phyloP scores from a whole-genome alignment of 2,113 vertebrate species.

The Patagioenas fasciata region DNA sequence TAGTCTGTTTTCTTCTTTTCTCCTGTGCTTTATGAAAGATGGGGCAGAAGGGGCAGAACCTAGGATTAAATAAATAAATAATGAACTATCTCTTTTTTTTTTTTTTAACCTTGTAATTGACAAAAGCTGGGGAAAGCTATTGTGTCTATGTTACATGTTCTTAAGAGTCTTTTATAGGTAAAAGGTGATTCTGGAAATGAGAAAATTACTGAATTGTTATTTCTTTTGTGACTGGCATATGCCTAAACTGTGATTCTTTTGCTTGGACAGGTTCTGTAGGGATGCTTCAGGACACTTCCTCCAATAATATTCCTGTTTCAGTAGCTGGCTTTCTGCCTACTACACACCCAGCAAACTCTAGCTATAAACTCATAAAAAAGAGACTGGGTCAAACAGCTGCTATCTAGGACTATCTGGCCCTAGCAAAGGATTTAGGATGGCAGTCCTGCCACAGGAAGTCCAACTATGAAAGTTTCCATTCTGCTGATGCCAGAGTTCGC shows the following conservation, averaged over 20 bases:
- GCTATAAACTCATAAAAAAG: not conserved
- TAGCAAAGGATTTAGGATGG: not conserved
- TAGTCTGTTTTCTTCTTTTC: not conserved
- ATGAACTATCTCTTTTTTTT: not conserved
- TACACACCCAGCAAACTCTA: not conserved
- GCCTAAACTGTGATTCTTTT: not conserved
- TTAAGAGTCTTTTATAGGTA: not conserved
- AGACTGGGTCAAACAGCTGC: not conserved
- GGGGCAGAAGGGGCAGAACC: not conserved
- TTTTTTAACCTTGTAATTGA: not conserved
- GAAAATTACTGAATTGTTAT: not conserved
- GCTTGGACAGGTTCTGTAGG: not conserved
- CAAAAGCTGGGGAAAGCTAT: not conserved
- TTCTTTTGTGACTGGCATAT: not conserved
- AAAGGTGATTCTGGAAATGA: not conserved
- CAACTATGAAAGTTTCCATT: conserved; percentile 30
- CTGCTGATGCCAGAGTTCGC: conserved; percentile 27
- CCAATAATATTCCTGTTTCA: not conserved
- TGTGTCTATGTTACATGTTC: not conserved
- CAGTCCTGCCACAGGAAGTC: not conserved
- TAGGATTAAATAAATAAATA: not conserved
- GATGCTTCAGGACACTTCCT: not conserved
- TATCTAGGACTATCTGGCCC: not conserved
- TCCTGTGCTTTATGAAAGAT: not conserved
- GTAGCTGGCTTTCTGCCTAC: not conserved